Conservation (phyloP, 2,888 invertebrate species). For the Archips xylosteana region DNA sequence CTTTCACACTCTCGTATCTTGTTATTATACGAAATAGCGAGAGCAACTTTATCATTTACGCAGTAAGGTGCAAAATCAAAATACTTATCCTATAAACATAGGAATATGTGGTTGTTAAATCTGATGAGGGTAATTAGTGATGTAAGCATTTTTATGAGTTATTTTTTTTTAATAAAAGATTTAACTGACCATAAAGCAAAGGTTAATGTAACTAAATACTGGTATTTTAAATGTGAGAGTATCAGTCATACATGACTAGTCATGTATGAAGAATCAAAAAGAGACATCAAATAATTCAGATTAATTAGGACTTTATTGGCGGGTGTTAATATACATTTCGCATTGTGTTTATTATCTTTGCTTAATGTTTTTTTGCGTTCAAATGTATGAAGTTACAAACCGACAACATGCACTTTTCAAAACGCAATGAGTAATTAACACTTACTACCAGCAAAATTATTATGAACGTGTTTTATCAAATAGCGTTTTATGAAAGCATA, state of each 20-base stretch:
- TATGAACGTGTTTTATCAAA: too few relatives aligned
- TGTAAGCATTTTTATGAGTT: background rate
- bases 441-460: too few relatives aligned
- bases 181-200: too few relatives aligned
- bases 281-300: background rate
- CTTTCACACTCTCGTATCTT: background rate
- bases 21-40: background rate
- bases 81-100: background rate
- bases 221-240: conserved; percentile 8
- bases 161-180: too few relatives aligned
- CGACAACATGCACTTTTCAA: too few relatives aligned
- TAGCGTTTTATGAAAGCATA: too few relatives aligned
- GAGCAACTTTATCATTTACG: background rate
- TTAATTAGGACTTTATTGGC: background rate
- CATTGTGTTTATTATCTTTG: too few relatives aligned
- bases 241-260: conserved; percentile 27
- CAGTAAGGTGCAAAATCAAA: background rate
- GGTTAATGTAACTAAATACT: conserved; percentile 17
- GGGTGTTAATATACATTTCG: background rate
- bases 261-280: conserved; percentile 17
- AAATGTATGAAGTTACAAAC: too few relatives aligned
- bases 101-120: background rate
- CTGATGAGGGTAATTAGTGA: background rate
- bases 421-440: too few relatives aligned
- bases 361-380: too few relatives aligned